phyloP scores from a whole-genome alignment of 2,797 vertebrate species.

The Dallia pectoralis region DNA sequence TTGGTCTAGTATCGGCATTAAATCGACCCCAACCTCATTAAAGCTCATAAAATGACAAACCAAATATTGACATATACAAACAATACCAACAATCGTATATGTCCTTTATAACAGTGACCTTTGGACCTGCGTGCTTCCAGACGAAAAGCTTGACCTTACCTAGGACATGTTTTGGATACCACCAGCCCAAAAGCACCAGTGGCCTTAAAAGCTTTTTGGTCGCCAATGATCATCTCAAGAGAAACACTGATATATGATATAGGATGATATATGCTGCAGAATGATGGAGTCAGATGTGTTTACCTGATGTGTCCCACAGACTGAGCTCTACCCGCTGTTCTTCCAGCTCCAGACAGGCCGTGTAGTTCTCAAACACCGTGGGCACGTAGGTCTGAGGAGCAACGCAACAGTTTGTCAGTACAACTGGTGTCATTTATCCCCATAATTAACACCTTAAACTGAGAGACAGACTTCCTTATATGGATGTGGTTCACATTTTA shows the following conservation, averaged over 20 bases:
- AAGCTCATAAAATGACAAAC: too few species aligned
- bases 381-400: constrained; percentile 88
- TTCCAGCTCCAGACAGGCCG: constrained; percentile 92
- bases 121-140: too few species aligned
- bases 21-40: too few species aligned
- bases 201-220: too few species aligned
- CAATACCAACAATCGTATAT: too few species aligned
- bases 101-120: too few species aligned
- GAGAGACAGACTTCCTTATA: not conserved
- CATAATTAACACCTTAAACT: constrained; percentile 22
- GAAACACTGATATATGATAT: not conserved
- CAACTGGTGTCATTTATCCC: constrained; percentile 28
- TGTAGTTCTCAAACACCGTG: constrained; percentile 97
- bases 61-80: too few species aligned
- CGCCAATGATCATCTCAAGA: too few species aligned
- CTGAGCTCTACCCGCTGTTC: constrained; percentile 94
- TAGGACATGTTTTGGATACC: too few species aligned
- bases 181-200: too few species aligned
- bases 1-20: too few species aligned
- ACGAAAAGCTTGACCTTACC: too few species aligned
- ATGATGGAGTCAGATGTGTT: constrained; percentile 37
- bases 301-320: constrained; percentile 97
- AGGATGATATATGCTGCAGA: constrained; percentile 2
- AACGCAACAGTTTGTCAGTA: constrained; percentile 42
- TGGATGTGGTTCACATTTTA: not conserved